Evolutionary conservation across 2,113 vertebrate species (phyloP).

Genomic region (Balaeniceps rex): DNA sequence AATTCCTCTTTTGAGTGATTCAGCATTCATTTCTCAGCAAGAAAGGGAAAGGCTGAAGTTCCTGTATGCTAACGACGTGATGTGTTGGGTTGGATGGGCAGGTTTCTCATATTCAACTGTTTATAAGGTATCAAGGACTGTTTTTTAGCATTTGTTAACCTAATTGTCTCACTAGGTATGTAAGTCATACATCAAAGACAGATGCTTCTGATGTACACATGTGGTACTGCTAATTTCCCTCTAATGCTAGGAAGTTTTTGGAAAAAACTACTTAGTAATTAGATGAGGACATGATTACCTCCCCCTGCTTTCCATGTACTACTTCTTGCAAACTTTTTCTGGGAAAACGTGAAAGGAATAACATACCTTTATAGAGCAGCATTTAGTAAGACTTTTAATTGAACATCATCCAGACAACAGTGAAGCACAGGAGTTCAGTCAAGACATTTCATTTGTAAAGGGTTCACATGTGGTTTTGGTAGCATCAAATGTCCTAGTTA

Average conservation of each 20-base stretch:
- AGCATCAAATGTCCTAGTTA: neutral
- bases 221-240: neutral
- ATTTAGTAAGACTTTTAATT: neutral
- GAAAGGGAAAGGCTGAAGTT: neutral
- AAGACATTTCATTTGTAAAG: neutral
- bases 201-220: neutral
- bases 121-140: neutral
- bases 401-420: neutral
- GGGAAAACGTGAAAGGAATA: neutral
- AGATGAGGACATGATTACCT: neutral
- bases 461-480: neutral
- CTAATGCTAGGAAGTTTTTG: neutral
- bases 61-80: neutral
- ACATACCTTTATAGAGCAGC: neutral
- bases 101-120: neutral
- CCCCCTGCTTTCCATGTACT: neutral
- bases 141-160: neutral
- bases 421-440: neutral
- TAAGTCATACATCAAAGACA: neutral
- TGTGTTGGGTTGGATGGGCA: neutral
- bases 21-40: neutral
- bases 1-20: neutral
- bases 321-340: neutral
- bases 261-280: neutral
- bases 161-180: neutral